Evolutionary conservation across 35 echinoderm and acorn worm species (phyloP), one percentile per base, ranked within the genome.

Genomic region (Hemicentrotus pulcherrimus): DNA sequence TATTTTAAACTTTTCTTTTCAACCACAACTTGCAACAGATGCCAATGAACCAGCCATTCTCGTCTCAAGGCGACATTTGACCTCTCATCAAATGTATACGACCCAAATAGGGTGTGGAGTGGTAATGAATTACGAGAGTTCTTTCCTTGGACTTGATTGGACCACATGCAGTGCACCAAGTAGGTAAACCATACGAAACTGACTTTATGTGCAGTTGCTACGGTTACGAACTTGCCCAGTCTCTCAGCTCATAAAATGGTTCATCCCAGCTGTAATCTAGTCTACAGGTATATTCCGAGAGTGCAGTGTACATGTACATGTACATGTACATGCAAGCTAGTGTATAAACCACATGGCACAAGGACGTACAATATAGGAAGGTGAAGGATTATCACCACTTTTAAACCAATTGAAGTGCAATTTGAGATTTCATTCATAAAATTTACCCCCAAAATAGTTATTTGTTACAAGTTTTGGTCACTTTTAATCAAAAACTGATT

Each of bases 181-280:
- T 78, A 78, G 65, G 65, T n/a, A 78, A 78, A 78, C 65, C 65
- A 78, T 78, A 78, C 24, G 65, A 78, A 78, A 78, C 65, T 78
- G 19, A 78, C 65, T 78, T 78, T 78, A 78, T 78, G 65, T 78
- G 65, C 65, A 78, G 65, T 78, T 78, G 65, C 65, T 78, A 78
- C 19, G 65, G 65, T 78, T 78, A 78, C 65, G 65, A 78, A 78
- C 65, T 78, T 78, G 65, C 65, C 22, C 19, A 18, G 19, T 78
- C 65, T 78, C 65, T 78, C 65, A n/a, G 65, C 65, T 78, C 65
- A 28, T 78, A 78, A 78, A 78, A 6, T 78, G 65, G 65, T 8
- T 22, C 65, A 22, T n/a, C 19, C 22, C 24, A 28, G 18, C 65
- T 78, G 19, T 78, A n/a, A 0, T 71, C 14, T 70, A 3, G 50